Base-by-base conservation (phyloP, 2,888 invertebrate species). In the Diachrysia chrysitis region DNA sequence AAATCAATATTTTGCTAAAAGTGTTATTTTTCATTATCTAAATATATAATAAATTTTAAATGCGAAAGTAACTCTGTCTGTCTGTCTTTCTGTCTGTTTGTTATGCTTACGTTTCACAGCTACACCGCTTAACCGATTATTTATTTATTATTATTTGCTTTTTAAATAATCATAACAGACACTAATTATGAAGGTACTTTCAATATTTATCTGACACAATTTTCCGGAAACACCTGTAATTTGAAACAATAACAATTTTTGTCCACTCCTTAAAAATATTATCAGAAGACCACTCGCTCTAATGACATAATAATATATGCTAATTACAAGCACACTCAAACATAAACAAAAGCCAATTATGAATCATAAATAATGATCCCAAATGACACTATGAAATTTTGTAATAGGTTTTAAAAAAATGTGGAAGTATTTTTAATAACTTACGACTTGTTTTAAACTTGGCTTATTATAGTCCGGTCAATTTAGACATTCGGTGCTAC, bases 251-350 rank as follows among this genome's bases (percentile, higher is more conserved):
- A 69, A 66, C 42, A 63, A 63, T 62, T 69, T 69, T 61, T 64
- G 74, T 71, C 66, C 58, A 66, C 77, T 63, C 68, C 71, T 29
- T 62, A 29, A 69, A 66, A 63, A 66, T 70, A 82, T 81, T 70
- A 78, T 65, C 71, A 79, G 68, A 77, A 12, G 57, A 61, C 58
- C 14, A 78, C 80, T 80, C 71, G 67, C 83, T 82, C 77, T 92
- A 92, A 92, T 91, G 87, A 86, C 57, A 73, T 71, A 83, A 83
- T 90, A 87, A 92, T 81, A 85, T 83, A 92, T 92, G 91, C 85
- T 89, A 92, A 92, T 92, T 84, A 80, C 78, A 82, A 81, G 83
- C 82, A 81, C 84, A 79, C 75, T 82, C 69, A 79, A 78, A 83
- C 83, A 82, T 66, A 64, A 69, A 89, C 85, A 85, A 86, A 84